phyloP scores from a whole-genome alignment of 2,888 invertebrate genomes.

The Andrena marginata region DNA sequence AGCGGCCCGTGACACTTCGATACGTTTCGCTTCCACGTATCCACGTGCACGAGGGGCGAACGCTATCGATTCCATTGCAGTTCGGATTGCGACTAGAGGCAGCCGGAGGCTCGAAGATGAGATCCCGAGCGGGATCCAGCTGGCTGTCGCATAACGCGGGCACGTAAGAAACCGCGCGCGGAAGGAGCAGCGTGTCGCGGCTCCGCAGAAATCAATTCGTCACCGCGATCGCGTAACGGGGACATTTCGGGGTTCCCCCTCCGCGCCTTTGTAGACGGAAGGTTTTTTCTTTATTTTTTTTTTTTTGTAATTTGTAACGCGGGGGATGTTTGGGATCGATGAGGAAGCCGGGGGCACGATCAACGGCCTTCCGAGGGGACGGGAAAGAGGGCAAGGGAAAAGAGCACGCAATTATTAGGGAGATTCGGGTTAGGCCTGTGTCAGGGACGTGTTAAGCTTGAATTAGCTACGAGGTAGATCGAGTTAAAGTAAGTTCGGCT shows the following conservation, averaged over 20 bases:
- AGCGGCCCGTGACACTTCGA: not conserved
- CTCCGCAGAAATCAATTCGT: conserved; percentile 36
- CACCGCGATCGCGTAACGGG: conserved; percentile 36
- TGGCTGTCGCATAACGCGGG: conserved; percentile 4
- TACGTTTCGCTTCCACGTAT: conserved; percentile 46
- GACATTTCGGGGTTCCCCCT: not conserved
- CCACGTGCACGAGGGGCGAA: conserved; percentile 61
- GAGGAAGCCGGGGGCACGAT: not conserved
- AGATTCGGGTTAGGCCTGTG: conserved; percentile 6
- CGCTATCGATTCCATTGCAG: conserved; percentile 78
- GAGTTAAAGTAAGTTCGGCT: not conserved
- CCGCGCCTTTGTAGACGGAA: not conserved
- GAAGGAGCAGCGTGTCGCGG: conserved; percentile 16
- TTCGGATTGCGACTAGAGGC: conserved; percentile 68
- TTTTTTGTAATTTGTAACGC: too few relatives aligned
- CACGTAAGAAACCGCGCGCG: conserved; percentile 20
- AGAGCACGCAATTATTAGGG: not conserved
- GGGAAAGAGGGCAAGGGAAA: not conserved
- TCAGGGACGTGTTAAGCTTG: conserved; percentile 23
- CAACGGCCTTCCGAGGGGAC: too few relatives aligned
- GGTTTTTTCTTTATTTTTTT: too few relatives aligned
- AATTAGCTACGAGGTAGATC: conserved; percentile 14
- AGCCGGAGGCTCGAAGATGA: conserved; percentile 27
- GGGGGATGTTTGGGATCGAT: not conserved
- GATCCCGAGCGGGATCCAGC: not conserved